Evolutionary conservation across 2,888 invertebrate species (phyloP).

Genomic region (Temnothorax unifasciatus): DNA sequence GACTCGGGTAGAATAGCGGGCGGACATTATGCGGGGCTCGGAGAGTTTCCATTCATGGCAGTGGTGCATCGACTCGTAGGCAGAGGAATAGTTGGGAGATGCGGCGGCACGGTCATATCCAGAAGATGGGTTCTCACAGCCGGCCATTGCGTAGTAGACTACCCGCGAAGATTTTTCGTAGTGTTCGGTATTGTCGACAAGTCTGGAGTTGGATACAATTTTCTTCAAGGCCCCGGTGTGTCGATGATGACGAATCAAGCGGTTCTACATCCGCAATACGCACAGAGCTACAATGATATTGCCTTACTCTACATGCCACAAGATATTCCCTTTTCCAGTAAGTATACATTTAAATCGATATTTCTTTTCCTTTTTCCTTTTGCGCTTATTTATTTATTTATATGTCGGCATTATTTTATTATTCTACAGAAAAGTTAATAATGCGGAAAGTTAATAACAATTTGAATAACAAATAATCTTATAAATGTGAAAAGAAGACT

Average conservation of each 20-base stretch:
- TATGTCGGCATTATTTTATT: neutral
- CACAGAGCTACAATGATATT: slow-evolving; percentile 60
- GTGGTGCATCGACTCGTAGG: neutral
- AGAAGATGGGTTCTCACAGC: slow-evolving; percentile 78
- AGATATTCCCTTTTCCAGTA: slow-evolving; percentile 74
- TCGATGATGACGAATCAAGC: slow-evolving; percentile 69
- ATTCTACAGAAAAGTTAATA: neutral
- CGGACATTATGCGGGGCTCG: neutral
- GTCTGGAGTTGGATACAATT: slow-evolving; percentile 65
- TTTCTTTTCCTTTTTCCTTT: neutral
- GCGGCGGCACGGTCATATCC: slow-evolving; percentile 77
- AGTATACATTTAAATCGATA: slow-evolving; percentile 39
- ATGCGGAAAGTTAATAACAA: neutral
- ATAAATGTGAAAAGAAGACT: neutral
- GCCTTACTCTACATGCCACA: slow-evolving; percentile 73
- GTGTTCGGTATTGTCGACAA: slow-evolving; percentile 72
- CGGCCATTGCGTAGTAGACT: slow-evolving; percentile 70
- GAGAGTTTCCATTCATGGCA: neutral
- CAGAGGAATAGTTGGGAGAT: slow-evolving; percentile 58
- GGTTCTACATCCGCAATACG: slow-evolving; percentile 64
- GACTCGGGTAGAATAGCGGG: neutral
- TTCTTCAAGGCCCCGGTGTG: slow-evolving; percentile 65
- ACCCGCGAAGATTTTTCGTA: slow-evolving; percentile 65
- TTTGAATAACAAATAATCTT: neutral
- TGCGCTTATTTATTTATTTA: neutral